phyloP scores from a whole-genome alignment of 2,113 vertebrate species.

The Zosterops pallidus region DNA sequence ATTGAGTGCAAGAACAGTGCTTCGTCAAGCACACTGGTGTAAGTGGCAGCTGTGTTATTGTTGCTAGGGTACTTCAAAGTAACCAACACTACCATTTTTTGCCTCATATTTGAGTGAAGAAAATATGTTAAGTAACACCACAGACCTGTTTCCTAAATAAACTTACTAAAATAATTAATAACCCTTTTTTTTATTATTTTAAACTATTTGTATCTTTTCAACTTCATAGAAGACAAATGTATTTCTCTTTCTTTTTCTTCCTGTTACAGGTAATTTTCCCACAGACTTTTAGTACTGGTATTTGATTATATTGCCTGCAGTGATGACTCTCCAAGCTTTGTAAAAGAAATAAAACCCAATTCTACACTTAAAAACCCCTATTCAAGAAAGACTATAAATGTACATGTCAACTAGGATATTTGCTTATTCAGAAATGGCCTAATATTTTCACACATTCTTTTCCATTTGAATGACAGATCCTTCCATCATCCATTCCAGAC shows the following conservation, averaged over 20 bases:
- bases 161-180: neutral
- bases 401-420: neutral
- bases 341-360: neutral
- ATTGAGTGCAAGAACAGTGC: neutral
- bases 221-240: neutral
- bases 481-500: neutral
- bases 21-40: neutral
- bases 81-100: neutral
- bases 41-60: neutral
- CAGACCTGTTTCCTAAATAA: neutral
- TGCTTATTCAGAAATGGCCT: neutral
- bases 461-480: neutral
- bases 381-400: neutral
- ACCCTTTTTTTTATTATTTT: neutral
- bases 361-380: rapidly evolving
- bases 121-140: neutral
- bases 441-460: neutral
- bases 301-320: neutral
- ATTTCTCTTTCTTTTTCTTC: neutral
- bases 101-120: neutral
- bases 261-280: neutral
- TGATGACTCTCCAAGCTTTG: neutral
- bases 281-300: neutral
- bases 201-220: neutral
- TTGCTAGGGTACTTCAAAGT: neutral